Percentiles rank a stretch among this genome's conserved stretches.
Evolutionary conservation across 2,113 vertebrate genomes (phyloP).

Genomic region (Bubalus kerabau): DNA sequence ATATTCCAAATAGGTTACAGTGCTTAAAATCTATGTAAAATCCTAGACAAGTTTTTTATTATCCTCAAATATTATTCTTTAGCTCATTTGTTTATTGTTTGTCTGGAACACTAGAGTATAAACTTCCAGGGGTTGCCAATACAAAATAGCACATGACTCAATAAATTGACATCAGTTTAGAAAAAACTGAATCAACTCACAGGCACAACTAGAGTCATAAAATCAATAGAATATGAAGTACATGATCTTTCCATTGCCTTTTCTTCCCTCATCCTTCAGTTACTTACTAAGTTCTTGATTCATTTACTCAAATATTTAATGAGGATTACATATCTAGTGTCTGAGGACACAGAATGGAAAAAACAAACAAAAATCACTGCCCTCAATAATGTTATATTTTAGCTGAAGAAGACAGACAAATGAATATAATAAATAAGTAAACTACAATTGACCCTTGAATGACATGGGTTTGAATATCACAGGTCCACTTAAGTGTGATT

Average conservation of each 20-base stretch:
- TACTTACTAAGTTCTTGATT: neutral
- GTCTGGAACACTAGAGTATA: neutral
- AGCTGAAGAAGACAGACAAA: neutral
- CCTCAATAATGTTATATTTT: neutral
- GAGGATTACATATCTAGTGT: neutral
- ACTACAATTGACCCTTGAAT: neutral
- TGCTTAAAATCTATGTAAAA: neutral
- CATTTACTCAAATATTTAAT: neutral
- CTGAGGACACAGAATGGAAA: neutral
- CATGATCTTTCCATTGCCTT: neutral
- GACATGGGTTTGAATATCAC: neutral
- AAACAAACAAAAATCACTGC: neutral
- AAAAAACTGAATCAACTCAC: neutral
- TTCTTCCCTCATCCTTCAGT: neutral
- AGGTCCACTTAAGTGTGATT: neutral
- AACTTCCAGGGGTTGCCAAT: neutral
- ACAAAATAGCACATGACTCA: neutral
- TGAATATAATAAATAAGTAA: neutral
- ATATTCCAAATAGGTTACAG: neutral
- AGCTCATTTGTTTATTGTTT: neutral
- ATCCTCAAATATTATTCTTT: neutral
- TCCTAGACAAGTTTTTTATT: neutral
- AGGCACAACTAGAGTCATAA: neutral
- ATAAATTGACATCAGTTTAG: neutral
- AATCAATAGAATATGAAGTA: neutral